Evolutionary conservation across 2,888 invertebrate species (phyloP).

Genomic region (Platerodrilus igneus): DNA sequence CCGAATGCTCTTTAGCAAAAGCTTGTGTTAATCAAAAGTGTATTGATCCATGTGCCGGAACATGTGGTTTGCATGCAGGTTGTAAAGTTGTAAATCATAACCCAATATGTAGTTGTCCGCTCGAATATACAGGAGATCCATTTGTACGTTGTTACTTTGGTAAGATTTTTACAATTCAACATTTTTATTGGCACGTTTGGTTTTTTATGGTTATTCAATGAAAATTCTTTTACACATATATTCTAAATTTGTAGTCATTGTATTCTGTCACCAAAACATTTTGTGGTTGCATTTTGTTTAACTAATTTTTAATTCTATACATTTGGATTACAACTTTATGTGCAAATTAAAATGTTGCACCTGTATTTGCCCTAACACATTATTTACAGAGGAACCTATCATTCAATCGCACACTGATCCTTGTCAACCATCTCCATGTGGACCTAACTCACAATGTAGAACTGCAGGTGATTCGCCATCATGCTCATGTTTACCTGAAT

Average conservation of each 20-base stretch:
- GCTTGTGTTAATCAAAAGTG: conserved; percentile 66
- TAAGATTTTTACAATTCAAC: no score
- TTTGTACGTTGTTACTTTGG: conserved; percentile 55
- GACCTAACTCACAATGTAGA: conserved; percentile 49
- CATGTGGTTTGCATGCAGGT: conserved; percentile 59
- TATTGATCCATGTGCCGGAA: conserved; percentile 65
- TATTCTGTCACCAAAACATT: background rate
- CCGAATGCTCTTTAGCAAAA: conserved; percentile 61
- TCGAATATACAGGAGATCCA: conserved; percentile 66
- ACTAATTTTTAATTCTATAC: no score
- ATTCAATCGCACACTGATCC: conserved; percentile 44
- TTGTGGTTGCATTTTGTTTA: no score
- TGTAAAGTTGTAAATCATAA: conserved; percentile 76
- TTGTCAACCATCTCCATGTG: conserved; percentile 50
- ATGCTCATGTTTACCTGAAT: conserved; percentile 51
- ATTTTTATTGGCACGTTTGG: conserved; percentile 68
- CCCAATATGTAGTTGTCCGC: conserved; percentile 64
- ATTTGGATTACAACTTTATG: no score
- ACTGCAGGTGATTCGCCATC: conserved; percentile 50
- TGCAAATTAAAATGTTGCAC: no score
- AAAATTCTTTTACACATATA: conserved; percentile 66
- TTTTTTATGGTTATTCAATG: conserved; percentile 60
- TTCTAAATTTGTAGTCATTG: conserved; percentile 54
- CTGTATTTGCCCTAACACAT: no score
- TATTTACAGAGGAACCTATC: conserved; percentile 13